Base-by-base conservation (phyloP, 2,113 vertebrate species). In the Embiotoca jacksoni region DNA sequence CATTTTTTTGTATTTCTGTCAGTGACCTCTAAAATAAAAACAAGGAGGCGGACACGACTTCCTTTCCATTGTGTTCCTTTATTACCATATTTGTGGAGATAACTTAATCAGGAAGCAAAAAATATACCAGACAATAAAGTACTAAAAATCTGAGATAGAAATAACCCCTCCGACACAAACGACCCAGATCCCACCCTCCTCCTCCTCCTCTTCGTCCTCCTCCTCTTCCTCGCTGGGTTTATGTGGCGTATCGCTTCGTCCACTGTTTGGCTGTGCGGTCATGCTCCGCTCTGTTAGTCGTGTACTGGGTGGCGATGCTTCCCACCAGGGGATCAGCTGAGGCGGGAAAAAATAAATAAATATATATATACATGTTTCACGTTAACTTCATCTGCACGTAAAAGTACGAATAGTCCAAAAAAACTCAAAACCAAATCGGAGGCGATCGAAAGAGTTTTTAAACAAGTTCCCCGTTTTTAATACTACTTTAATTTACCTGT, bases 101-200 rank as follows among this genome's bases (percentile, higher is more conserved):
- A 98, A 98, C 96, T 97, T 97, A 98, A 96, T 97, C 93, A 96
- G 95, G 88, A 92, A 93, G 87, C 81, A 91, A 93, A 94, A 93
- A 90, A 92, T 84, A 90, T 77, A 92, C 82, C 91, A 90, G 95
- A 92, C 95, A 97, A 97, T 96, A 96, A 97, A 95, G 96, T 96
- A 96, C 95, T 96, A 97, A 97, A 97, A 96, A 97, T 97, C 96
- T 97, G 96, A 97, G 97, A 96, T 96, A 97, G 95, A 97, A 97
- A 97, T 96, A 88, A 86, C 60, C 74, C 86, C 78, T 1, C 68
- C 44, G 57, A 75, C 81, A 89, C 79, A 88, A 75, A 83, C 82
- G 46, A 35, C 68, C 65, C 53, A 3, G 56, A 73, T 53, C 52
- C 41, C 68, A 66, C 83, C 58, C 94, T 89, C 63, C 67, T n/a